A percentile compares a stretch with the other conserved stretches of the same genome.
Evolutionary conservation across 2,797 vertebrate genomes (phyloP).

Genomic region (Gambusia yucatana): DNA sequence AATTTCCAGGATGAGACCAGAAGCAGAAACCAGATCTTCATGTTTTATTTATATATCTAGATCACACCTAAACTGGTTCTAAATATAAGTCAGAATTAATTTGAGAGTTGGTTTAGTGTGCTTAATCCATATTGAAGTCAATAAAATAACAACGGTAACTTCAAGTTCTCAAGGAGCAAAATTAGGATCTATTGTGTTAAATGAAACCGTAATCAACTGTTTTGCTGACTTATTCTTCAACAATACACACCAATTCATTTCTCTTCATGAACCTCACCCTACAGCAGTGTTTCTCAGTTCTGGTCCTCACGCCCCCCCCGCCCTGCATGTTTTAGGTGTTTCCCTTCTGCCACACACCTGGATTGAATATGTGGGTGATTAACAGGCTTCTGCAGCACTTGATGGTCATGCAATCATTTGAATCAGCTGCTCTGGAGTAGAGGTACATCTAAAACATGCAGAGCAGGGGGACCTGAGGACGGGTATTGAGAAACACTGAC

Average conservation of each 20-base stretch:
- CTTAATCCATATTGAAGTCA: background rate
- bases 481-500: too few species aligned
- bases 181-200: background rate
- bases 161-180: background rate
- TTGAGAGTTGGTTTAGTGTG: background rate
- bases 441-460: too few species aligned
- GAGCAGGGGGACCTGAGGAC: too few species aligned
- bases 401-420: too few species aligned
- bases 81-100: background rate
- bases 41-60: background rate
- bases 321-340: too few species aligned
- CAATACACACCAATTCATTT: background rate
- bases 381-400: too few species aligned
- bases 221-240: background rate
- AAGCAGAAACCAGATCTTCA: background rate
- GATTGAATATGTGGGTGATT: too few species aligned
- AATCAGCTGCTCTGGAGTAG: too few species aligned
- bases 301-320: too few species aligned
- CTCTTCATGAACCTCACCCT: background rate
- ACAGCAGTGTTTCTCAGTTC: background rate
- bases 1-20: background rate
- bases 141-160: background rate
- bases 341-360: too few species aligned
- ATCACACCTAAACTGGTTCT: background rate
- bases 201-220: background rate